phyloP scores from a whole-genome alignment of 2,888 invertebrate genomes.

The Trichacis sp. region DNA sequence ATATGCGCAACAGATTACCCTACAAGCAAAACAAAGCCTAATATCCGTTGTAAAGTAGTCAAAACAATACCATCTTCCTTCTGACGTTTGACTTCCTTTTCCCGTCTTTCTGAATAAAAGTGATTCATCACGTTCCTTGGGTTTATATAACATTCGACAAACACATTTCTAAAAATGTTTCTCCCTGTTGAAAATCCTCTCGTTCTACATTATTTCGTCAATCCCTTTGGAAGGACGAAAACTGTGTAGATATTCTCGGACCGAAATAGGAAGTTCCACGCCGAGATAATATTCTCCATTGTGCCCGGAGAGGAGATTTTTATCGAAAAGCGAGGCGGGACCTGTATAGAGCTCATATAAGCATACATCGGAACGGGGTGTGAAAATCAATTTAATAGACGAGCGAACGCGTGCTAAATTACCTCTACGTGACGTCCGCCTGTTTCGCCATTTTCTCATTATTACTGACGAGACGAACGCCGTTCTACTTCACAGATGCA shows the following conservation, averaged over 20 bases:
- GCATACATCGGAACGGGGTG: conserved; percentile 51
- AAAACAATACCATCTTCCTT: neutral
- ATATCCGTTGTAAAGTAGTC: too few species aligned
- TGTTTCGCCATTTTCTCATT: conserved; percentile 68
- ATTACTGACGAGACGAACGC: conserved; percentile 61
- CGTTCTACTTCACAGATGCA: conserved; percentile 49
- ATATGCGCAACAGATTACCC: neutral
- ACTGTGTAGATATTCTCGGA: neutral
- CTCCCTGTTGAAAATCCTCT: too few species aligned
- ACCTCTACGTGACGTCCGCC: conserved; percentile 68
- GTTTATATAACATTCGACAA: neutral
- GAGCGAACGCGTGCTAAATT: conserved; percentile 67
- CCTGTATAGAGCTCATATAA: conserved; percentile 39
- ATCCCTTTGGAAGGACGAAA: too few species aligned
- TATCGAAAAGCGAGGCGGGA: conserved; percentile 11
- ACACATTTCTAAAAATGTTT: neutral
- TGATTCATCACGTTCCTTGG: conserved; percentile 58
- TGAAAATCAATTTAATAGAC: conserved; percentile 67
- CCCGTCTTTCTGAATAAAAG: conserved; percentile 44
- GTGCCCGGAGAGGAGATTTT: conserved; percentile 10
- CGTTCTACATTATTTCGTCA: too few species aligned
- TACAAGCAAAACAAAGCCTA: neutral
- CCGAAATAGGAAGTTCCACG: neutral
- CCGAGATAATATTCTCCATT: conserved; percentile 7
- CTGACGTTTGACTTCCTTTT: conserved; percentile 7